Base-by-base conservation (phyloP, 2,113 vertebrate species). In the Condylura cristata region DNA sequence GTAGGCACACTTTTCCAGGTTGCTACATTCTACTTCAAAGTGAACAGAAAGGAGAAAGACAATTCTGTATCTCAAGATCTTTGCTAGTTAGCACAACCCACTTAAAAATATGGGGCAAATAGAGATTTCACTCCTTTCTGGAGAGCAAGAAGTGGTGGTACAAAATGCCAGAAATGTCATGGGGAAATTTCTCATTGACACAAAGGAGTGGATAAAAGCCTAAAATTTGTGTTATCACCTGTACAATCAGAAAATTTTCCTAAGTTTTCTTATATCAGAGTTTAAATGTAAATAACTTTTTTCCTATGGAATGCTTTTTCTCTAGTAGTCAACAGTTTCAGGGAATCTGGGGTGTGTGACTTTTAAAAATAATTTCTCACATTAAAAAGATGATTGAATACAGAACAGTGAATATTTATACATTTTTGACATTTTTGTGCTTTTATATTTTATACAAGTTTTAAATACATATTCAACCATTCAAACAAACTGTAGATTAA, bases 331-430 rank as follows among this genome's bases (percentile, higher is more conserved):
- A 96, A 5, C 46, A 87, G 84, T 39, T 93, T 78, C 24, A 92
- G 84, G 78, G 61, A 76, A 56, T 74, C 66, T 48, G n/a, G 32
- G 24, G 1, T 71, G 20, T 51, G 18, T 82, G n/a, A 91, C 56
- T 93, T 76, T 89, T 61, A 39, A 75, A 89, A 82, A 75, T 85
- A 89, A 96, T 9, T 28, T 61, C 28, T 91, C 22, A 83, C 86
- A 28, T 89, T 95, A 17, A 87, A 93, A 93, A 95, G 1, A 37
- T 79, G 79, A 91, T 75, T 82, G 17, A 92, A 78, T 88, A 80
- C 14, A 89, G 53, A 91, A 78, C 37, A 71, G 41, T 53, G n/a
- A 28, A 90, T 61, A 46, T 85, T 86, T 18, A 82, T 82, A 82
- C 10, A 71, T 87, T 86, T 61, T 46, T 66, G 41, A 79, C 20